Percentiles rank a stretch among this genome's conserved stretches.
Evolutionary conservation across 2,888 invertebrate genomes (phyloP).

Genomic region (Lepidocyrtinus sp.): DNA sequence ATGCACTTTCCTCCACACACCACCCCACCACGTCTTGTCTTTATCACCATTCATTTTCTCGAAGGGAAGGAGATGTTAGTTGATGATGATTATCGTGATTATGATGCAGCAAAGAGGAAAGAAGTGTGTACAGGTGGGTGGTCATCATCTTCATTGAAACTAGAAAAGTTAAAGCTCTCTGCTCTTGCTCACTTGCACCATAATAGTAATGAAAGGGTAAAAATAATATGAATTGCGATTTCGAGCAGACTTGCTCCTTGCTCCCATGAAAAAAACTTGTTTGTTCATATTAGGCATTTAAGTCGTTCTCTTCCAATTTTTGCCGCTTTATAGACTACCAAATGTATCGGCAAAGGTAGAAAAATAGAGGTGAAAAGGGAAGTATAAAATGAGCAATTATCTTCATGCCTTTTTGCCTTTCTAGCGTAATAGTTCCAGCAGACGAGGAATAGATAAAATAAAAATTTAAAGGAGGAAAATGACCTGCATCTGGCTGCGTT

Average conservation of each 20-base stretch:
- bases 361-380: not conserved
- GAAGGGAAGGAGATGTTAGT: not conserved
- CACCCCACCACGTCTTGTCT: not conserved
- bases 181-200: not conserved
- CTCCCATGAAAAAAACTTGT: not conserved
- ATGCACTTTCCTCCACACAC: too few species aligned
- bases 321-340: not conserved
- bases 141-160: slow-evolving; percentile 55
- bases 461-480: too few species aligned
- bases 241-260: not conserved
- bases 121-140: slow-evolving; percentile 52
- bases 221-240: not conserved
- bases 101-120: not conserved
- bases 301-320: not conserved
- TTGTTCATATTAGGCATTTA: not conserved
- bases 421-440: not conserved
- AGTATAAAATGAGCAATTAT: not conserved
- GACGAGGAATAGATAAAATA: too few species aligned
- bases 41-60: too few species aligned
- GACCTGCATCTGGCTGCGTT: slow-evolving; percentile 52
- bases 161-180: slow-evolving; percentile 2
- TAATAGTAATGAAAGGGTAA: not conserved
- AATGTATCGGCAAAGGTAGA: too few species aligned
- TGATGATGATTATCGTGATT: not conserved
- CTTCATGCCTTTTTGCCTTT: not conserved